These are phyloP conservation scores for Trachymyrmex cornetzi DNA, from an alignment of 1,140 invertebrate genomes.

Conservation along the genomic window DNA sequence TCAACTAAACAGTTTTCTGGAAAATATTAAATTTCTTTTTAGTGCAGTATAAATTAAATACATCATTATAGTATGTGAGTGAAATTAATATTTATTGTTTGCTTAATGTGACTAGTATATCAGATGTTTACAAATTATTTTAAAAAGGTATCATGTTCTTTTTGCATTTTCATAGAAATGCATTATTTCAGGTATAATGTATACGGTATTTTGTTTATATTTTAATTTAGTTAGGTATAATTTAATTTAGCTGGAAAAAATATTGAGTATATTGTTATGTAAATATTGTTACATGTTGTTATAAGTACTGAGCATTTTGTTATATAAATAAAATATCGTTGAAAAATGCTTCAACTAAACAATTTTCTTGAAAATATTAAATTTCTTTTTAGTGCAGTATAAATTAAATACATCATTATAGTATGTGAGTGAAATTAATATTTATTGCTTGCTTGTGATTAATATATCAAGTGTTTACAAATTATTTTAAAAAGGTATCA, in stretches of 20 bases:
- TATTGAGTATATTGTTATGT: too few species aligned
- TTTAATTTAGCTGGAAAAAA: too few species aligned
- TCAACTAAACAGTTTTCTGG: too few species aligned
- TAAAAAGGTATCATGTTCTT: not conserved
- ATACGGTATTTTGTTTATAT: too few species aligned
- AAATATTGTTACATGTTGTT: too few species aligned
- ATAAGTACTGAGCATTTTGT: too few species aligned
- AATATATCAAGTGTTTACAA: not conserved
- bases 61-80: not conserved
- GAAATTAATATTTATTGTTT: not conserved
- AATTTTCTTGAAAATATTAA: too few species aligned
- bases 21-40: too few species aligned
- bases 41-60: not conserved
- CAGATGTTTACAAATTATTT: not conserved
- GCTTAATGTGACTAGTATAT: not conserved
- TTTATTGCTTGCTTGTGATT: not conserved
- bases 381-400: not conserved
- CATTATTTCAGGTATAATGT: not conserved
- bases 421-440: not conserved
- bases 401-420: not conserved
- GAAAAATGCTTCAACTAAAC: too few species aligned
- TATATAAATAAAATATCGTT: too few species aligned
- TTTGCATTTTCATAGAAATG: conserved; percentile 7
- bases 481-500: not conserved
- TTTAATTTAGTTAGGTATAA: not conserved